Evolutionary conservation across 1,140 invertebrate genomes (phyloP), one percentile per base, ranked within the genome.

Genomic region (Drosophila bocqueti): DNA sequence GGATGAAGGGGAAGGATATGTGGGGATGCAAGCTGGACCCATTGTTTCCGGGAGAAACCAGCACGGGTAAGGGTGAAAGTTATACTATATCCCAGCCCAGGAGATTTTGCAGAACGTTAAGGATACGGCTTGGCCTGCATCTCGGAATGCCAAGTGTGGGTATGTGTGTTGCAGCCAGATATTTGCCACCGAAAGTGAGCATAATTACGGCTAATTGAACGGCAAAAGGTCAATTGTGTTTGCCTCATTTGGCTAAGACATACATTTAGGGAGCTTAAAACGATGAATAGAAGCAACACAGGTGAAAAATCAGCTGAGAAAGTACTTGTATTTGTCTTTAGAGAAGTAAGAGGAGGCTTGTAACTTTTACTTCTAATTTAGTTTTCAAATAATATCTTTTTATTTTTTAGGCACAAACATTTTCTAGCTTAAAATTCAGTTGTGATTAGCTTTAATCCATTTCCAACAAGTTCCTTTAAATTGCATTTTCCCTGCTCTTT

Each of bases 151-250:
- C 31, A 26, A 38, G 47, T 11, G 15, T 31, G 46, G 29, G 15
- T 16, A 26, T n/a, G 4, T 50, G 49, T n/a, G n/a, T 7, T 43
- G 54, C 52, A 38, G 4, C 9, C 38, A 50, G 52, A 36, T 36
- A 73, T 73, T 52, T 50, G 67, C 68, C 54, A 61, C 46, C 66
- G 45, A 60, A 60, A 50, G 66, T 50, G 69, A 73, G 54, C 66
- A 73, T 73, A 73, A 73, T 73, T 69, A 69, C 50, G 43, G 36
- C n/a, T 46, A 55, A 55, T 68, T 68, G 67, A 55, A 55, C n/a
- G 9, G 31, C 42, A 34, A 38, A 40, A 31, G 24, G 45, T 67
- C 40, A 18, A 18, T 21, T 46, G 29, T 18, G 24, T 26, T 64
- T 50, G 36, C 65, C 18, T 62, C 45, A 64, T 34, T 66, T 46